Evolutionary conservation across 2,797 vertebrate species (phyloP), one percentile per base, ranked within the genome.

Genomic region (Emydoidea blandingii): DNA sequence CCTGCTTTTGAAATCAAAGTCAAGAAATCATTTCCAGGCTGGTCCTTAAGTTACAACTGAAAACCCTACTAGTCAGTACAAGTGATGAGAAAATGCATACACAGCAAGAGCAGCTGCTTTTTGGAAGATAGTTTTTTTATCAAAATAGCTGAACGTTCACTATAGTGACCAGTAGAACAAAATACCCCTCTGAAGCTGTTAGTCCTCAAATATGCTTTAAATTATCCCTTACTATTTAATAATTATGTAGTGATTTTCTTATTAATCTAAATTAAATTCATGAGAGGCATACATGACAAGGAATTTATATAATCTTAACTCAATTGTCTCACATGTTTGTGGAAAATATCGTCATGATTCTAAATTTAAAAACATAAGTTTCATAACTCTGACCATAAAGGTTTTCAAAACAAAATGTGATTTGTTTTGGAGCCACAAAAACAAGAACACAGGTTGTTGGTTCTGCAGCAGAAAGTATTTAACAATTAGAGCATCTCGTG

Each of bases 31-130:
- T 56, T 94, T 95, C 37, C 76, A 93, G 31, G 81, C 3, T 87
- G 79, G 53, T 10, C 76, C 90, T 90, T 86, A 94, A 90, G 95
- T 89, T 80, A 95, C 85, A 93, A 76, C 85, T 62, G 18, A 83
- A 94, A 94, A 49, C 41, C 12, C 29, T 49, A 47, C 12, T 44
- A 6, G 29, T 59, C 79, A 93, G 41, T 11, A 83, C 59, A 84
- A 4, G 68, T 9, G 29, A 4, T 4, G 87, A 10, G 2, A 8
- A 74, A 56, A 37, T 88, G 88, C 49, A 68, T 37, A 68, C n/a
- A 68, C 5, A 68, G 65, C 62, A 68, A 68, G n/a, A n/a, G 27
- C 53, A 29, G 78, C 54, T 34, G 23, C 8, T 8, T 74, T 91
- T 47, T 59, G 21, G 79, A 92, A 68, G 34, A 21, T 76, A 86